A percentile compares a stretch with the other conserved stretches of the same genome.
phyloP scores from a whole-genome alignment of 2,888 invertebrate species.

The Schizotus pectinicornis region DNA sequence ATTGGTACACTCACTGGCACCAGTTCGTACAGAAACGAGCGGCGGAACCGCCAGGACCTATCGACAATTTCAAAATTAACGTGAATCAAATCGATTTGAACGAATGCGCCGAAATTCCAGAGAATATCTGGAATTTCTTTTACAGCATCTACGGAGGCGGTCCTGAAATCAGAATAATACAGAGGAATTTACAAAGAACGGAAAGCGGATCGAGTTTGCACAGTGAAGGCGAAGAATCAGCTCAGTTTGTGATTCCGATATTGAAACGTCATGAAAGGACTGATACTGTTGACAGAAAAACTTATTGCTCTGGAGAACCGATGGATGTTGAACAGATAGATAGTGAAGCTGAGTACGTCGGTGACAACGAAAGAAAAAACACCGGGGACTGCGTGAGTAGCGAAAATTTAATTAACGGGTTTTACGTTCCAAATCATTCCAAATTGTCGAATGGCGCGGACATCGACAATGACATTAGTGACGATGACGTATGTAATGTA shows the following conservation, averaged over 20 bases:
- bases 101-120: conserved; percentile 78
- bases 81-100: conserved; percentile 62
- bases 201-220: conserved; percentile 24
- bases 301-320: conserved; percentile 44
- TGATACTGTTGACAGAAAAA: conserved; percentile 33
- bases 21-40: conserved; percentile 81
- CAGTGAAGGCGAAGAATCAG: conserved; percentile 11
- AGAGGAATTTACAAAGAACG: conserved; percentile 19
- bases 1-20: conserved; percentile 76
- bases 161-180: conserved; percentile 71
- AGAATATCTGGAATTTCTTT: conserved; percentile 88
- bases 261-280: conserved; percentile 30
- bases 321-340: conserved; percentile 36
- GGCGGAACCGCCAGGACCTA: conserved; percentile 82
- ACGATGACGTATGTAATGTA: conserved; percentile 23
- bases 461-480: conserved; percentile 18
- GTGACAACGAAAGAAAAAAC: conserved; percentile 10
- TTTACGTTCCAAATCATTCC: conserved; percentile 13
- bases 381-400: conserved; percentile 2
- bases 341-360: conserved; percentile 7
- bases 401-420: conserved; percentile 21
- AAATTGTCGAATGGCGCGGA: conserved; percentile 17
- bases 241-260: conserved; percentile 37
- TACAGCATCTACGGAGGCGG: conserved; percentile 88
- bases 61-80: conserved; percentile 82